These are phyloP conservation scores for Silvanus unidentatus DNA, from an alignment of 2,888 invertebrate genomes.

Conservation along the genomic window DNA sequence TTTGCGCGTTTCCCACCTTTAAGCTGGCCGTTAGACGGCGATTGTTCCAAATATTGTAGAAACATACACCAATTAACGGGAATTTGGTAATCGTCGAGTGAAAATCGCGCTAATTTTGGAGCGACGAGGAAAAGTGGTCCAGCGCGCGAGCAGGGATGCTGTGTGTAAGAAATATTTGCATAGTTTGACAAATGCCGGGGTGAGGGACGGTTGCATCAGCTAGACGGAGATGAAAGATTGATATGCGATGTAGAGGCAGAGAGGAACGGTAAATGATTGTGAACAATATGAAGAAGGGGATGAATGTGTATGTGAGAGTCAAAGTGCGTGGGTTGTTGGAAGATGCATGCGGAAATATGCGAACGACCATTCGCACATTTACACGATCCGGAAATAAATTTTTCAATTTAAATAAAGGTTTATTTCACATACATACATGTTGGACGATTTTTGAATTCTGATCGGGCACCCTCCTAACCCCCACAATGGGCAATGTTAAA, in stretches of 20 bases:
- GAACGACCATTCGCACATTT: slow-evolving; percentile 33
- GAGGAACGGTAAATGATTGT: slow-evolving; percentile 9
- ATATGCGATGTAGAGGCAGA: too few species aligned
- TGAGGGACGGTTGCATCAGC: too few species aligned
- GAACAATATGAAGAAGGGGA: slow-evolving; percentile 10
- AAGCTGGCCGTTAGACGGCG: not conserved
- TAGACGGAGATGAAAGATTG: too few species aligned
- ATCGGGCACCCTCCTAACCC: too few species aligned
- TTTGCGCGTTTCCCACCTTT: too few species aligned
- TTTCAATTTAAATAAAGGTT: slow-evolving; percentile 27
- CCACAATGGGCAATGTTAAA: not conserved
- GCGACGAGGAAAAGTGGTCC: too few species aligned
- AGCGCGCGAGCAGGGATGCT: too few species aligned
- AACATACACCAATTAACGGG: not conserved
- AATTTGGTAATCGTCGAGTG: too few species aligned
- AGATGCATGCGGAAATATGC: slow-evolving; percentile 33
- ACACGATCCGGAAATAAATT: slow-evolving; percentile 31
- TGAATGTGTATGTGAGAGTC: slow-evolving; percentile 17
- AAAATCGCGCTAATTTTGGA: too few species aligned
- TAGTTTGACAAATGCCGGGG: slow-evolving; percentile 22
- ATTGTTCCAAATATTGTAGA: not conserved
- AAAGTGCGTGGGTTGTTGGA: slow-evolving; percentile 20
- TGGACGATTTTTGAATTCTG: slow-evolving; percentile 23
- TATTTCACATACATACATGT: slow-evolving; percentile 11
- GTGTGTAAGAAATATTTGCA: slow-evolving; percentile 31